Evolutionary conservation across 2,888 invertebrate species (phyloP), one percentile per base, ranked within the genome.

Genomic region (Selenia dentaria): DNA sequence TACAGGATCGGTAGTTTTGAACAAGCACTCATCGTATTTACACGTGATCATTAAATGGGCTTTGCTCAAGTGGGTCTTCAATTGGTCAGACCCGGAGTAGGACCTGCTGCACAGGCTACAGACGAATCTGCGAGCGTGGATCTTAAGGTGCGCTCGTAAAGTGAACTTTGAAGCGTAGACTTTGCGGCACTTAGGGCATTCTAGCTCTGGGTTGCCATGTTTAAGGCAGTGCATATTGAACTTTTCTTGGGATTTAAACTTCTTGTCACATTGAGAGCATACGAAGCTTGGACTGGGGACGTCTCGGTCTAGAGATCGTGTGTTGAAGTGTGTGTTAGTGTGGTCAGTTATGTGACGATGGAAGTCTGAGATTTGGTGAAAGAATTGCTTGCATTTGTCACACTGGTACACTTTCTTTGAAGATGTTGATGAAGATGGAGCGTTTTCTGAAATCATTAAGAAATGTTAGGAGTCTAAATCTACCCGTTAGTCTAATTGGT

Each of bases 161-260:
- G 83, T 83, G 40, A 81, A 83, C 49, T 89, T 87, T 8, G 90
- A 82, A 0, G 89, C 85, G 62, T 87, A 91, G 0, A 91, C 89
- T 64, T 91, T 91, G 10, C 70, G 74, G 62, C 91, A 91, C 50
- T 75, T 77, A 6, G 65, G 58, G 50, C 91, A 91, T 67, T 91
- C 89, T 3, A 84, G 44, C 0, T 91, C 83, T 0, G 91, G 91
- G 59, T 91, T 75, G 0, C 89, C 89, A 42, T 91, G 91, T 0
- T 81, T 82, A 13, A 77, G 62, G 53, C 79, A 74, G 59, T 91
- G 91, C 8, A 64, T 56, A 26, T 84, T 78, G 44, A 80, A 86
- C 52, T 89, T 90, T 37, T 75, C 66, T 36, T 74, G 69, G 10
- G 51, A 80, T 45, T 86, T 89, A 1, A 90, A 62, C 8, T 60